Conservation (phyloP, 2,888 invertebrate genomes). For the Plutella xylostella region DNA sequence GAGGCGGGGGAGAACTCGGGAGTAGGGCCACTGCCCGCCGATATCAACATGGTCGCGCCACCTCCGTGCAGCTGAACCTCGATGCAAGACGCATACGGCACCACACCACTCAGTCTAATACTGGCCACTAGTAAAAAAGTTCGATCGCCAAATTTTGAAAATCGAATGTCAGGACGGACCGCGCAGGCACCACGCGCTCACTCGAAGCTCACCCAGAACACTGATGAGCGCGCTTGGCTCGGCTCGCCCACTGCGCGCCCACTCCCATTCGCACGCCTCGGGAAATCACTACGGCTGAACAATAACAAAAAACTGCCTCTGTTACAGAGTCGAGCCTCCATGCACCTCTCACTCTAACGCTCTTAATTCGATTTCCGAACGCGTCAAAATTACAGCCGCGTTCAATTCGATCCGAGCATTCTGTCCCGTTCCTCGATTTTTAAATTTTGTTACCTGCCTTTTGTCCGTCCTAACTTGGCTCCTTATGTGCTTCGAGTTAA, state of each 20-base stretch:
- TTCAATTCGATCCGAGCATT: slow-evolving; percentile 60
- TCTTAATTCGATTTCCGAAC: slow-evolving; percentile 67
- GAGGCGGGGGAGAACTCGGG: slow-evolving; percentile 68
- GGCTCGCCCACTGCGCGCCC: slow-evolving; percentile 67
- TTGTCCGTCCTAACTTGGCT: slow-evolving; percentile 14
- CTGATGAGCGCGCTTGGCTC: slow-evolving; percentile 69
- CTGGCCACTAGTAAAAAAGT: too few relatives aligned
- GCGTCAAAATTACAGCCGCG: slow-evolving; percentile 62
- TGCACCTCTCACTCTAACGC: slow-evolving; percentile 64
- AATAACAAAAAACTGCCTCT: slow-evolving; percentile 65
- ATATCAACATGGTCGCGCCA: slow-evolving; percentile 73
- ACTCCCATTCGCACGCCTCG: slow-evolving; percentile 68
- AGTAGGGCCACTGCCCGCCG: slow-evolving; percentile 72
- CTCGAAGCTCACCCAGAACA: slow-evolving; percentile 68
- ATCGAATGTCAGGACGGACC: too few relatives aligned
- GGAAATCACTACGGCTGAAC: slow-evolving; percentile 62
- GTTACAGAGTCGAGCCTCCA: slow-evolving; percentile 41
- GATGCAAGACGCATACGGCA: slow-evolving; percentile 41
- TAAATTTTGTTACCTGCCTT: slow-evolving; percentile 19
- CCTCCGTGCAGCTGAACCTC: slow-evolving; percentile 31
- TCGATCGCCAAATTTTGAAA: too few relatives aligned
- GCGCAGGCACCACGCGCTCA: slow-evolving; percentile 54
- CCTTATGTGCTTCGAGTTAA: slow-evolving; percentile 17
- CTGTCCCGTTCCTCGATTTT: slow-evolving; percentile 51
- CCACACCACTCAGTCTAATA: too few relatives aligned